A percentile compares a stretch with the other conserved stretches of the same genome.
These are phyloP conservation scores for Amblyjoppa proteus DNA, from an alignment of 2,888 invertebrate species.

Conservation along the genomic window DNA sequence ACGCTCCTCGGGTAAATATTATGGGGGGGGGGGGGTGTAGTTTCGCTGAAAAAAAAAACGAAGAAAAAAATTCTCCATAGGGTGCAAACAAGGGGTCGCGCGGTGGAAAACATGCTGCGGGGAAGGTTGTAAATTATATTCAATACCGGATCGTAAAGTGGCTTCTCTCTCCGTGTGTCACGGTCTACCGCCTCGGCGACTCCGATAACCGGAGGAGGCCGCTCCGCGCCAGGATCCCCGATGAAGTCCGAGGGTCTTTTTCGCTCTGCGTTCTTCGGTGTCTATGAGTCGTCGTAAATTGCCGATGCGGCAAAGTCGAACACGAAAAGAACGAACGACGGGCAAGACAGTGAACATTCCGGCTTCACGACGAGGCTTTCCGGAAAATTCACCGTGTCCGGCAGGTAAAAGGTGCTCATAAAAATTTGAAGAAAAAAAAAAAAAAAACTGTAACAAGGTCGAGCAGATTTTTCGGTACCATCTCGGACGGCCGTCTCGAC, in stretches of 20 bases:
- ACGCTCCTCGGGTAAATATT: constrained; percentile 48
- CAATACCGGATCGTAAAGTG: constrained; percentile 79
- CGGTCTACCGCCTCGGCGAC: constrained; percentile 77
- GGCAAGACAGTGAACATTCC: constrained; percentile 10
- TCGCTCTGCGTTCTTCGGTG: constrained; percentile 37
- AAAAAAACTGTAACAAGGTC: constrained; percentile 60
- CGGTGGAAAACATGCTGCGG: constrained; percentile 71
- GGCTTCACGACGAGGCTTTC: background rate
- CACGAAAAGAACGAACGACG: constrained; percentile 55
- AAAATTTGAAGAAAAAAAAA: constrained; percentile 59
- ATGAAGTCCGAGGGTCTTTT: constrained; percentile 60
- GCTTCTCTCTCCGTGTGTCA: constrained; percentile 71
- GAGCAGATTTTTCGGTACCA: constrained; percentile 6
- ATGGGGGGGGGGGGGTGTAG: constrained; percentile 26
- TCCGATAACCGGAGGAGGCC: constrained; percentile 70
- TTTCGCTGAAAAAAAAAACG: constrained; percentile 48
- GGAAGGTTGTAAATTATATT: constrained; percentile 79
- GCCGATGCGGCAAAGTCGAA: constrained; percentile 64
- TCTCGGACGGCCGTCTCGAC: background rate
- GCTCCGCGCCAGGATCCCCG: constrained; percentile 60
- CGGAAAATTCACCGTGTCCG: background rate
- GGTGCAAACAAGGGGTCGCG: constrained; percentile 55
- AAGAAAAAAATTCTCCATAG: constrained; percentile 59
- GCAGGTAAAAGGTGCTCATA: constrained; percentile 35
- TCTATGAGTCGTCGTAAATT: constrained; percentile 61